Conservation (phyloP, 2,113 vertebrate species). For the Motacilla alba region DNA sequence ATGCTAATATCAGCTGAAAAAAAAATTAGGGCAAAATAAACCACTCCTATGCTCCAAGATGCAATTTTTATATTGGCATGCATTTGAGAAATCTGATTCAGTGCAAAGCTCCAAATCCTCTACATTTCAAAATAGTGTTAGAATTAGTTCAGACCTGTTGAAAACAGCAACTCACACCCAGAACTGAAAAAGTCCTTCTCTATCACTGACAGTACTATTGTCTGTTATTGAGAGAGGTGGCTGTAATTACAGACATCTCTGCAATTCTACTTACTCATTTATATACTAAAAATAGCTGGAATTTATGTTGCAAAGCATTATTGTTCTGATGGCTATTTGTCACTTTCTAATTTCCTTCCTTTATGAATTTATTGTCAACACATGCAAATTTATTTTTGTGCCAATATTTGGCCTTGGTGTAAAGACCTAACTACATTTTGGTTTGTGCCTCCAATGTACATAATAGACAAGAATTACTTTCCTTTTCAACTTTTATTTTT, state of each 20-base stretch:
- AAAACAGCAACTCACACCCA: background rate
- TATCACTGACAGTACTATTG: background rate
- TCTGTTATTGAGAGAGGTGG: background rate
- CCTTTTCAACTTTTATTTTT: background rate
- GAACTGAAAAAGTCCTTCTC: background rate
- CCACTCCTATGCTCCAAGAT: background rate
- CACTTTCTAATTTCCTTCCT: background rate
- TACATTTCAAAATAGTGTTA: background rate
- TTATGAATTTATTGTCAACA: background rate
- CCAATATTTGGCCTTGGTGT: rapidly evolving
- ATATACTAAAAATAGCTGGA: background rate
- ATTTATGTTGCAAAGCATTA: background rate
- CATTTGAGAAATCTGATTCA: background rate
- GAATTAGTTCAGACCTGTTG: background rate
- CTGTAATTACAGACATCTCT: background rate
- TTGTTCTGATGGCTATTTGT: background rate
- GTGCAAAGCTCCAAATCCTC: background rate
- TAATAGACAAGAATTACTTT: background rate
- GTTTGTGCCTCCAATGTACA: background rate
- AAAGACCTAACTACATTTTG: background rate
- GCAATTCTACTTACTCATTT: background rate
- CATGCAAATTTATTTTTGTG: background rate
- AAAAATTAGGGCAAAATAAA: background rate
- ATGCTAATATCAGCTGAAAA: background rate
- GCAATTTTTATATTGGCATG: background rate